Base-by-base conservation (phyloP, 2,113 vertebrate species). In the Tinamus guttatus region DNA sequence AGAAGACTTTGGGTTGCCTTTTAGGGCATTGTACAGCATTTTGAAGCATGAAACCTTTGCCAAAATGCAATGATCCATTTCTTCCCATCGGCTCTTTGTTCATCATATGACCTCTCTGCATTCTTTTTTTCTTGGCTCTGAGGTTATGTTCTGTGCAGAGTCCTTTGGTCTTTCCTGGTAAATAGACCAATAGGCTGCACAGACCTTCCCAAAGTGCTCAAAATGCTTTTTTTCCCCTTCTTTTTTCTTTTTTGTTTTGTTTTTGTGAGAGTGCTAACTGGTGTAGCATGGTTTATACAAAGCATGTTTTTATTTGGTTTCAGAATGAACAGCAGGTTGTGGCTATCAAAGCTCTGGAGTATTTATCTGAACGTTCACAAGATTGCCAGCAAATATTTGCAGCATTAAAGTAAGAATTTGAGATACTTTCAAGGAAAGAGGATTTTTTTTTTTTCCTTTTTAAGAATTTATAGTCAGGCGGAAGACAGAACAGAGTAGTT, bases 281-380 rank as follows among this genome's bases (percentile, higher is more conserved):
- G 71, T 19, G 62, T 24, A 65, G 28, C 64, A 36, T 24, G 87
- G 30, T 54, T 45, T 40, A 24, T 74, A 69, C 41, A 92, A 90
- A 91, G 43, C 12, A 3, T 74, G 30, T 96, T 94, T 93, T 85
- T 36, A 85, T 92, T 51, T 88, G 20, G 86, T 98, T 96, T 95
- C 97, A 99, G 99, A 98, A 98, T 81, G 96, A 97, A 75, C 98
- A 99, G 68, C 95, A 98, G 76, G 94, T 97, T 90, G 98, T 95
- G 25, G 99, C 99, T 81, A 94, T 97, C 82, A 99, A 98, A 97
- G 98, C 98, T 58, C 97, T 99, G 96, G 98, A 99, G 85, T 98
- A 94, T 97, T 96, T 99, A 86, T 98, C 98, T 98, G 95, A 98
- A 84, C 97, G 94, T 96, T 98, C 98, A 47, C 95, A 97, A 92